Conservation (phyloP, 2,797 vertebrate species). For the Eulemur albifrons region DNA sequence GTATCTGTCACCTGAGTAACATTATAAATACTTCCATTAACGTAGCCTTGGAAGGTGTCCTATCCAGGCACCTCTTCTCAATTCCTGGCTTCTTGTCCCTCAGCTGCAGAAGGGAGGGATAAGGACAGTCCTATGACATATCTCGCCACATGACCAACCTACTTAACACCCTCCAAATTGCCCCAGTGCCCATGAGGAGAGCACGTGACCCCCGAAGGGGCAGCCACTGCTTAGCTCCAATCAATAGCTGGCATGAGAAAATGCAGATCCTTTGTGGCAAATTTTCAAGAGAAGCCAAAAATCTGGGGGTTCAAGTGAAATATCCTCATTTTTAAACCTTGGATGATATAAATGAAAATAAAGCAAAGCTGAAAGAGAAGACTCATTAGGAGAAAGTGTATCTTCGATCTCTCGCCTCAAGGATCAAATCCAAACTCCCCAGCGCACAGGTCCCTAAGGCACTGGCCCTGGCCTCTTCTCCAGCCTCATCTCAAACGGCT, state of each 20-base stretch:
- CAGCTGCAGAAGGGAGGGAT: background rate
- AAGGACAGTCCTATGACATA: background rate
- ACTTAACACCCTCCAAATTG: background rate
- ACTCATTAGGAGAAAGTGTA: background rate
- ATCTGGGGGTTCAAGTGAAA: background rate
- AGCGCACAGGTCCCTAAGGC: background rate
- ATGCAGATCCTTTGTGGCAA: background rate
- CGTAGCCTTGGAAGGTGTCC: background rate
- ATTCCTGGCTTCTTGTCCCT: background rate
- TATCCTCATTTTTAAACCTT: background rate
- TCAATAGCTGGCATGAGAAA: background rate
- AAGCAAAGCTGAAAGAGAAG: conserved; percentile 19
- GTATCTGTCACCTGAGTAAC: background rate
- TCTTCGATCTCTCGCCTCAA: background rate
- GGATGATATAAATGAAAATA: background rate
- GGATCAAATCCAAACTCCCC: background rate
- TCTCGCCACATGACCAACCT: background rate
- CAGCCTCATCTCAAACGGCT: background rate
- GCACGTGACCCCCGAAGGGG: too few species aligned
- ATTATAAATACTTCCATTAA: background rate
- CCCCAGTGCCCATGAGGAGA: background rate
- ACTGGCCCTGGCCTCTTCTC: background rate
- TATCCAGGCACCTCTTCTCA: background rate
- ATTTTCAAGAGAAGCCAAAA: background rate
- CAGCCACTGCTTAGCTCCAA: background rate